Base-by-base conservation (phyloP, 2,888 invertebrate species). In the Caradrina kadenii region DNA sequence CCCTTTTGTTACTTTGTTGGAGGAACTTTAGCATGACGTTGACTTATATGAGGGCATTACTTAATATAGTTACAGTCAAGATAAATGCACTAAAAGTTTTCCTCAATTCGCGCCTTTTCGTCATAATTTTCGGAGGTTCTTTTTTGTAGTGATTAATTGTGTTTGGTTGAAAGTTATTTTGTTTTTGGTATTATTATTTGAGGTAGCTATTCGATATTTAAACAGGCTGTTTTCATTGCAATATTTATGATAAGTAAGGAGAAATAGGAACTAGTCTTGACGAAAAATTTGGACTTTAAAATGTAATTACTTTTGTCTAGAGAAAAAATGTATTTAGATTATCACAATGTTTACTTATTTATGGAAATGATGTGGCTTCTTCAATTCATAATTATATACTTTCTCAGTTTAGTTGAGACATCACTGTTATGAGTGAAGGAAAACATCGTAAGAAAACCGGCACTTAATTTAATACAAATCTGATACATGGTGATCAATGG, bases 11-110 rank as follows among this genome's bases (percentile, higher is more conserved):
- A 82, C 76, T 80, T 53, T 73, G 83, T 75, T 71, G 54, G 59
- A 81, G 56, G 74, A 61, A 79, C 65, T 78, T 72, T 70, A 59
- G 79, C 72, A 75, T 81, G 83, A 83, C 81, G 73, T 73, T 73
- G 76, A 76, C 69, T 63, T 80, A 78, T 70, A 76, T 59, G 55
- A 63, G 60, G 66, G 52, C 55, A 71, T 80, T 73, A 79, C 79
- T 70, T 80, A 74, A 79, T 82, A 76, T 71, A 66, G 70, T 73
- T 75, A 73, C 65, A 65, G 60, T 50, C 42, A 78, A 72, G 64
- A 78, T 78, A 78, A 80, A 78, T 72, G 68, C 69, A 72, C 48
- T 63, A 62, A 48, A 64, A 60, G 62, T 72, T 55, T 26, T 11
- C 49, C 8, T 45, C 5, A 31, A 17, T 72, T 71, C 13, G 58